Evolutionary conservation across 2,113 vertebrate species (phyloP), one percentile per base, ranked within the genome.

Genomic region (Lycaon pictus): DNA sequence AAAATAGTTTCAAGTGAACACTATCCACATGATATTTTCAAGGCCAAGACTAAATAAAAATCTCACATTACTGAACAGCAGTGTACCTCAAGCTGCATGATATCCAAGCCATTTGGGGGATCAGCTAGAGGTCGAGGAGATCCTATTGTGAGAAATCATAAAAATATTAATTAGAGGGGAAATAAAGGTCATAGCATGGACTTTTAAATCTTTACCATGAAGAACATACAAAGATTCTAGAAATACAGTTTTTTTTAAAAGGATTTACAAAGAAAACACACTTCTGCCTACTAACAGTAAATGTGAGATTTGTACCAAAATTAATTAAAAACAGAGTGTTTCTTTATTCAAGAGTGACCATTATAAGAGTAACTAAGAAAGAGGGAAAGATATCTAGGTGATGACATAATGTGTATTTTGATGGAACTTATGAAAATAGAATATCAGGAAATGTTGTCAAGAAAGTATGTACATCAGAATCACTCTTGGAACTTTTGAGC

Each of bases 11-110:
- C 80, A 88, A 90, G 77, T 91, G 91, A 97, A 60, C 71, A 65
- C 91, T 85, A 85, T 10, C 67, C 79, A 81, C 22, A 51, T n/a
- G 86, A 51, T 94, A 93, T 55, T 88, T 92, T 94, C 37, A 90
- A 95, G n/a, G 35, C 48, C 16, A 51, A 90, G 25, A 79, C 48
- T 43, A 89, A 92, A 80, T 80, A 94, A 89, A 97, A 88, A 84
- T 90, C 48, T 80, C 79, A 80, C 37, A n/a, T 71, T 67, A 79
- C 56, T 80, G 22, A 82, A 91, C n/a, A 87, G 32, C 11, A 43
- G 48, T 60, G 4, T 97, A 98, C 98, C 98, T 98, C 81, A 88
- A 90, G 97, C 56, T 97, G 89, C 69, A 72, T 81, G 72, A 76
- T 76, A 51, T 94, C 94, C 94, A 95, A 51, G 86, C 56, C 94